phyloP scores from a whole-genome alignment of 1,140 invertebrate genomes.

The Melipona quadrifasciata region DNA sequence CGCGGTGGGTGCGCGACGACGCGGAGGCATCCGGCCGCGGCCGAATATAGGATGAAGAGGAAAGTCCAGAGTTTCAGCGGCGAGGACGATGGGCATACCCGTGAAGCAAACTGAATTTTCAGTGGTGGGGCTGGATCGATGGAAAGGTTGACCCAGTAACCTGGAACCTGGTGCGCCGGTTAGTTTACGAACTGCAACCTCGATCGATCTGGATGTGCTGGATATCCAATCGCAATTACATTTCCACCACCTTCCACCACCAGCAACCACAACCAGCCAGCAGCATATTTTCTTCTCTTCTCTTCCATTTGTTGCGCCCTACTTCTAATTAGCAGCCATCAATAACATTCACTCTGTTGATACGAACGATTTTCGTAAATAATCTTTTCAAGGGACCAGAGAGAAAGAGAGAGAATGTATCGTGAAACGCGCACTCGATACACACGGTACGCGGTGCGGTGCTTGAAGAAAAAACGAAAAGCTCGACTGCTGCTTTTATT shows the following conservation, averaged over 20 bases:
- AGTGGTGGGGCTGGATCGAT: constrained; percentile 64
- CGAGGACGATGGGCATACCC: constrained; percentile 16
- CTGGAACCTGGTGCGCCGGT: constrained; percentile 60
- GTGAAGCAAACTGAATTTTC: constrained; percentile 50
- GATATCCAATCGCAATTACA: constrained; percentile 42
- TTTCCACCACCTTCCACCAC: background rate
- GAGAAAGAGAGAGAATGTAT: background rate
- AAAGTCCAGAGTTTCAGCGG: constrained; percentile 16
- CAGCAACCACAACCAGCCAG: background rate
- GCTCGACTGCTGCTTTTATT: background rate
- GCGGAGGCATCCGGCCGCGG: background rate
- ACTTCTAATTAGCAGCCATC: constrained; percentile 1
- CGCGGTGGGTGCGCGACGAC: constrained; percentile 19
- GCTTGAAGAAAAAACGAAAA: background rate
- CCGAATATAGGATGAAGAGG: constrained; percentile 28
- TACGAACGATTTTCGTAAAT: no score
- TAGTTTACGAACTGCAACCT: constrained; percentile 64
- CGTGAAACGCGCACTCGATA: no score
- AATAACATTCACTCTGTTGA: background rate
- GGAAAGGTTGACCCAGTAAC: constrained; percentile 66
- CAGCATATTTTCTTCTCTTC: background rate
- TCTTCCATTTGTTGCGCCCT: background rate
- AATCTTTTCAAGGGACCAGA: background rate
- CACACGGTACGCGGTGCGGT: no score
- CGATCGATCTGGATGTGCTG: constrained; percentile 59